Evolutionary conservation across 2,113 vertebrate genomes (phyloP), one percentile per base, ranked within the genome.

Genomic region (Semnopithecus entellus): DNA sequence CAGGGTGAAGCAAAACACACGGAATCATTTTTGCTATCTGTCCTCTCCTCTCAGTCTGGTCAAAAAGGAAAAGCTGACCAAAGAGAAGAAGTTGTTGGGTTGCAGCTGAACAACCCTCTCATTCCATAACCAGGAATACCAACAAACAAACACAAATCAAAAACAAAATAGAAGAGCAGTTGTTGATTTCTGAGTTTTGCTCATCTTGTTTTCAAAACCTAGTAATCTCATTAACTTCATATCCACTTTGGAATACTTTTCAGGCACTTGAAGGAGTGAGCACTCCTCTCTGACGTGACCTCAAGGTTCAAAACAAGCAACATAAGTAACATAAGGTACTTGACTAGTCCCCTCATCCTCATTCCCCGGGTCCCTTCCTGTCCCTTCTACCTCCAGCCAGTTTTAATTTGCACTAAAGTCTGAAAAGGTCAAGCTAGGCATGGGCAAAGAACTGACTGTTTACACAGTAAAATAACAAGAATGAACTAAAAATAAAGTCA

Each of bases 371-470:
- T 16, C n/a, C 18, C 25, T 59, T 81, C 35, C 43, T 59, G 83
- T 83, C 61, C 35, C 35, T 84, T 93, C 45, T 68, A 66, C 90
- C 72, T 78, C 64, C 22, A 59, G 66, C 8, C 32, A 96, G 70
- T 72, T 64, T 88, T 95, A 83, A 94, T 94, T 93, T 91, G 92
- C 43, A 96, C 40, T 50, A 91, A 32, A 80, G 57, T 91, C 76
- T 78, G 70, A 85, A 98, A 97, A 5, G 6, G 91, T 95, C 94
- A 97, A 95, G 22, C n/a, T 96, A 72, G 84, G 40, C 89, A 78
- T 1, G 12, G 35, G 61, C 82, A 94, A 96, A 95, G 61, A 87
- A 82, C 43, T 85, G 25, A 94, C 25, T 93, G 55, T 96, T 96
- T 95, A 94, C 27, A 92, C 17, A 97, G 83, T 88, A 90, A 84